phyloP scores from a whole-genome alignment of 2,888 invertebrate genomes.

The Panzeria rudis region DNA sequence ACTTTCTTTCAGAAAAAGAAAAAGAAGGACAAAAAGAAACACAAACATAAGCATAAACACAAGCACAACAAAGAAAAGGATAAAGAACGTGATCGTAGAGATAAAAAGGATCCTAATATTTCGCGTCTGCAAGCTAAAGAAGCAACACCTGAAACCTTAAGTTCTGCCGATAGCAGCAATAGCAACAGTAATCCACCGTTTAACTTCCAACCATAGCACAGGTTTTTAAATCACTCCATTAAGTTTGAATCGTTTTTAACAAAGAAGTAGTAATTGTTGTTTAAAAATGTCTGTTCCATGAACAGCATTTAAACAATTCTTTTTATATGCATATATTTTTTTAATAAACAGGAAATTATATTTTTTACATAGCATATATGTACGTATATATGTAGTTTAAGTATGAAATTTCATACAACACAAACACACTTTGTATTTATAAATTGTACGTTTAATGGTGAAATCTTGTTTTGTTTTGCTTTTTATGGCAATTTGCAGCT shows the following conservation, averaged over 20 bases:
- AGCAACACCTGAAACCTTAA: conserved; percentile 83
- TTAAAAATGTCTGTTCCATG: conserved; percentile 19
- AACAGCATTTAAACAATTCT: conserved; percentile 17
- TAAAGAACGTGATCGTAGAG: conserved; percentile 84
- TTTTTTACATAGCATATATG: conserved; percentile 23
- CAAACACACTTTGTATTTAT: conserved; percentile 11
- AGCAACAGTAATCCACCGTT: conserved; percentile 82
- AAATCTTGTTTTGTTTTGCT: background rate
- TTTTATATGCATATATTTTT: background rate
- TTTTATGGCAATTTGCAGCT: background rate
- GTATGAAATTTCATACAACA: conserved; percentile 17
- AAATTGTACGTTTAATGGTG: conserved; percentile 27
- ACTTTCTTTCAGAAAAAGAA: conserved; percentile 84
- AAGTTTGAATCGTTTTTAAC: conserved; percentile 71
- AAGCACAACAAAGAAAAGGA: conserved; percentile 92
- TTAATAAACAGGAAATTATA: conserved; percentile 9
- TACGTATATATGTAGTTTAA: background rate
- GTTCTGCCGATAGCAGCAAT: conserved; percentile 83
- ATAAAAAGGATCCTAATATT: conserved; percentile 82
- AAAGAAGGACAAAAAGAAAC: conserved; percentile 91
- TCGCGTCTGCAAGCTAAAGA: conserved; percentile 81
- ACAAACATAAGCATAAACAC: conserved; percentile 95
- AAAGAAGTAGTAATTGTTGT: conserved; percentile 50
- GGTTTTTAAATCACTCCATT: conserved; percentile 70
- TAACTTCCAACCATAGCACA: conserved; percentile 74